Evolutionary conservation across 2,888 invertebrate genomes (phyloP).

Genomic region (Caradrina clavipalpis): DNA sequence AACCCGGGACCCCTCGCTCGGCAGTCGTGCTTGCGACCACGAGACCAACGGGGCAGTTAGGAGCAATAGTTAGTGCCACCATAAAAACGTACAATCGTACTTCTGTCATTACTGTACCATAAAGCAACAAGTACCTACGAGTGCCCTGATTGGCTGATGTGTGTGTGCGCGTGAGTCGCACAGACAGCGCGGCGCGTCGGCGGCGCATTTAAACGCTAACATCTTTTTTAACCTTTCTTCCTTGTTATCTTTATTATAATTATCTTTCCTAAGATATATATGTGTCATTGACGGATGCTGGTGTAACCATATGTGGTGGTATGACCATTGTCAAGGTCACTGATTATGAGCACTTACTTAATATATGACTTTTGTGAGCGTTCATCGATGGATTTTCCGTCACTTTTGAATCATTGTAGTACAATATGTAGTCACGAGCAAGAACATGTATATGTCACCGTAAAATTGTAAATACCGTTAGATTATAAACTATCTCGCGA

Average conservation of each 20-base stretch:
- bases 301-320: conserved; percentile 17
- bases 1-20: too few relatives aligned
- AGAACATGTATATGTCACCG: too few relatives aligned
- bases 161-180: conserved; percentile 18
- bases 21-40: too few relatives aligned
- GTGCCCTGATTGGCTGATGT: conserved; percentile 20
- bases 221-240: conserved; percentile 28
- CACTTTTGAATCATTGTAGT: conserved; percentile 6
- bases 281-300: conserved; percentile 16
- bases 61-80: too few relatives aligned
- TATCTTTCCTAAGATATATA: conserved; percentile 26
- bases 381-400: conserved; percentile 7
- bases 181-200: conserved; percentile 64
- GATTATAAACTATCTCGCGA: too few relatives aligned
- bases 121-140: too few relatives aligned
- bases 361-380: too few relatives aligned
- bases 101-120: conserved; percentile 6
- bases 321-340: conserved; percentile 1
- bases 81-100: too few relatives aligned
- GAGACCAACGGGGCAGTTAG: too few relatives aligned
- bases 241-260: conserved; percentile 34
- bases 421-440: too few relatives aligned
- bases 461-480: too few relatives aligned
- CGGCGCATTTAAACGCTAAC: conserved; percentile 9
- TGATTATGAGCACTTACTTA: conserved; percentile 3